phyloP scores from a whole-genome alignment of 2,113 vertebrate species.

The Megaceryle maxima region DNA sequence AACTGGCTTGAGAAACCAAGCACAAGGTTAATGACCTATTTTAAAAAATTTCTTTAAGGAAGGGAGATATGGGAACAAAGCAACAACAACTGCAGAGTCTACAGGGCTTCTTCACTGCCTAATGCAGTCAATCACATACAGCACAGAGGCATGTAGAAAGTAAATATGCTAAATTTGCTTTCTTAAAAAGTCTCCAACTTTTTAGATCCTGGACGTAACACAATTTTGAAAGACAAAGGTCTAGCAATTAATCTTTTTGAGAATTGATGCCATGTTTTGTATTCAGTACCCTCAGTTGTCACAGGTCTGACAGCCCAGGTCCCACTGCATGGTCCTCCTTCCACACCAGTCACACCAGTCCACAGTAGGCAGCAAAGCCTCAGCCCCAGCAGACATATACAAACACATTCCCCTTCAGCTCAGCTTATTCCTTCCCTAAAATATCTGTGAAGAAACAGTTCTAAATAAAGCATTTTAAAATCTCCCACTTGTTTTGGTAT shows the following conservation, averaged over 20 bases:
- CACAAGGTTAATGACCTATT: background rate
- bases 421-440: conserved; percentile 20
- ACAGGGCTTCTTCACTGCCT: background rate
- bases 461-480: conserved; percentile 45
- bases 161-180: background rate
- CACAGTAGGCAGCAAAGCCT: background rate
- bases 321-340: background rate
- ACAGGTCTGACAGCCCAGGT: background rate
- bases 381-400: background rate
- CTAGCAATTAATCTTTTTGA: background rate
- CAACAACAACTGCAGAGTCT: background rate
- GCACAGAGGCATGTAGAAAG: background rate
- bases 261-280: background rate
- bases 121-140: background rate
- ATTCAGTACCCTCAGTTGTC: background rate
- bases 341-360: background rate
- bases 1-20: background rate
- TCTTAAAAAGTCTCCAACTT: background rate
- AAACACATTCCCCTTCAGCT: background rate
- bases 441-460: conserved; percentile 9
- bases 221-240: background rate
- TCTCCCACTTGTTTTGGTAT: conserved; percentile 56
- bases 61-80: background rate
- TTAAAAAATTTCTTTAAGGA: conserved; percentile 2
- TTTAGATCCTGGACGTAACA: background rate